Conservation (phyloP, 2,888 invertebrate genomes). For the Alitta virens region DNA sequence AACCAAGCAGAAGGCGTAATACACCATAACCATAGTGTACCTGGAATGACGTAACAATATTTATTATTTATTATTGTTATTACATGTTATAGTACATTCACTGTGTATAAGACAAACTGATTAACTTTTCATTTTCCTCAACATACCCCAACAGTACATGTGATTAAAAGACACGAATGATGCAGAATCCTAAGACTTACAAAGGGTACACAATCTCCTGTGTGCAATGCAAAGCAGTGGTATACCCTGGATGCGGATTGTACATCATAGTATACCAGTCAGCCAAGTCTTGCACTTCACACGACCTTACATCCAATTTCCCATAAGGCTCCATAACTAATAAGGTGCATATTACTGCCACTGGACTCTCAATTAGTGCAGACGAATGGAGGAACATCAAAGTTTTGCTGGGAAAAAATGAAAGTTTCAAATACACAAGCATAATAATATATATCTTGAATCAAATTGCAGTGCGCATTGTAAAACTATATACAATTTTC, state of each 20-base stretch:
- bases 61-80: too few relatives aligned
- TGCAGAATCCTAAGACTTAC: too few relatives aligned
- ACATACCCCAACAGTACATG: too few relatives aligned
- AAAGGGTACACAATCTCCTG: constrained; percentile 97
- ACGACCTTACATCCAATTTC: constrained; percentile 72
- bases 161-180: not conserved
- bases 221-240: constrained; percentile 84
- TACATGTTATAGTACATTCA: too few relatives aligned
- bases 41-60: too few relatives aligned
- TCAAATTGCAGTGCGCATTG: too few relatives aligned
- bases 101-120: too few relatives aligned
- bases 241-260: constrained; percentile 92
- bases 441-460: too few relatives aligned
- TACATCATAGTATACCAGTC: constrained; percentile 97
- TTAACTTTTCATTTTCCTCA: too few relatives aligned
- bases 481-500: constrained; percentile 66
- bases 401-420: constrained; percentile 62
- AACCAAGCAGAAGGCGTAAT: constrained; percentile 79
- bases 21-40: constrained; percentile 87
- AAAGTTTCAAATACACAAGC: too few relatives aligned
- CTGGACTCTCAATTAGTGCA: constrained; percentile 76
- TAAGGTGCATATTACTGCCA: constrained; percentile 75
- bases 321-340: constrained; percentile 82
- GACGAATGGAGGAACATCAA: constrained; percentile 76
- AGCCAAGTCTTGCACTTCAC: constrained; percentile 75